A percentile compares a stretch with the other conserved stretches of the same genome.
phyloP scores from a whole-genome alignment of 64 coral and sea anemone species.

The Astreopora myriophthalma region DNA sequence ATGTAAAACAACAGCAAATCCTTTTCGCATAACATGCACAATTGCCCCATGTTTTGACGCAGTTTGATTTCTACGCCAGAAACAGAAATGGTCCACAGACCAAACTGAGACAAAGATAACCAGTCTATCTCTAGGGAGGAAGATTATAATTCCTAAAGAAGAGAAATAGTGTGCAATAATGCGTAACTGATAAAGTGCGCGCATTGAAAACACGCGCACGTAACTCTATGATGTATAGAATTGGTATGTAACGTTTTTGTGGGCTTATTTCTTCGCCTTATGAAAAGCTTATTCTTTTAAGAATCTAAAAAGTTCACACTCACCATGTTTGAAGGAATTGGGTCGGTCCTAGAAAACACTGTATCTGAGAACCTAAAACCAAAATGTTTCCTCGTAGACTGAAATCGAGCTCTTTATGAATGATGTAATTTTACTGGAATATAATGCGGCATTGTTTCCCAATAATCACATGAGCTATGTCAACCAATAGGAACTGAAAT shows the following conservation, averaged over 20 bases:
- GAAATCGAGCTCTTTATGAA: too few relatives aligned
- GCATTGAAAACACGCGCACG: not conserved
- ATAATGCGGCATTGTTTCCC: not conserved
- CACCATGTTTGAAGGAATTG: not conserved
- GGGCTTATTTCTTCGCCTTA: not conserved
- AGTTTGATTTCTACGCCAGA: too few relatives aligned
- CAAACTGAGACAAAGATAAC: not conserved
- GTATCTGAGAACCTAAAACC: not conserved
- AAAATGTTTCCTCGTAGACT: not conserved
- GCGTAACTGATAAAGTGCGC: not conserved
- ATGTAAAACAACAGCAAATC: too few relatives aligned
- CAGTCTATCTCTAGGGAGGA: not conserved
- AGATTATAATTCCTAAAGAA: not conserved
- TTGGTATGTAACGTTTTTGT: too few relatives aligned
- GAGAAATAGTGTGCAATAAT: not conserved
- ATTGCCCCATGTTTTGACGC: too few relatives aligned
- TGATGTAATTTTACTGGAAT: not conserved
- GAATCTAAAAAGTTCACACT: not conserved
- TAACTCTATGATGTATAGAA: too few relatives aligned
- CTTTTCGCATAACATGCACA: too few relatives aligned
- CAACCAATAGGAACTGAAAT: not conserved
- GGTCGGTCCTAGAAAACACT: slow-evolving; percentile 31
- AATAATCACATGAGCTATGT: not conserved
- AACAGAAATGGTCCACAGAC: too few relatives aligned
- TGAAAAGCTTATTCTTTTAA: not conserved